phyloP scores from a whole-genome alignment of 2,113 vertebrate species.

The Callospermophilus lateralis region DNA sequence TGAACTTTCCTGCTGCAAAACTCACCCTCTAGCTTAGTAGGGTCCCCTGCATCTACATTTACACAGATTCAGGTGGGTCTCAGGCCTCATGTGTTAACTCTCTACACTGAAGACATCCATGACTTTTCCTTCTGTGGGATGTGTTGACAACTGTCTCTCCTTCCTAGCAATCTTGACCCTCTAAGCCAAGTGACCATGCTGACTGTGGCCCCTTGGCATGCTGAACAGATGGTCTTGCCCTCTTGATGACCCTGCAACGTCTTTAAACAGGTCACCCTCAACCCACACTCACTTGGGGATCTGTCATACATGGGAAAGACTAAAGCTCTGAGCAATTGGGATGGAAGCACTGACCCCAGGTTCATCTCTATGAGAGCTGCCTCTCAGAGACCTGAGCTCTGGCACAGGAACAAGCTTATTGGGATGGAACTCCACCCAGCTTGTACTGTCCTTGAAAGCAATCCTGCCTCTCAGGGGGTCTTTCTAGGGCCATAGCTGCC shows the following conservation, averaged over 20 bases:
- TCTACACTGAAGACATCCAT: not conserved
- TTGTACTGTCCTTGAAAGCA: not conserved
- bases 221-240: not conserved
- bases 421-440: not conserved
- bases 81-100: not conserved
- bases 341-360: too few relatives aligned
- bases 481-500: not conserved
- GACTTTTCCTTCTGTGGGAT: not conserved
- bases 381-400: not conserved
- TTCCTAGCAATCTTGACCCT: not conserved
- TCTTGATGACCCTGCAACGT: not conserved
- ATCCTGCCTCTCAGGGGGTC: not conserved
- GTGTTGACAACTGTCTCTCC: not conserved
- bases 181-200: too few relatives aligned
- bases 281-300: not conserved
- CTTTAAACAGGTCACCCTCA: not conserved
- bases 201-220: not conserved
- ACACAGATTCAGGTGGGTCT: not conserved
- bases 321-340: not conserved
- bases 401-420: not conserved
- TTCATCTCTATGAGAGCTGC: not conserved
- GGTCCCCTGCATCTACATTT: too few relatives aligned
- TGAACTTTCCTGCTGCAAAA: accelerated
- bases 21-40: not conserved
- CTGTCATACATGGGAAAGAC: accelerated